phyloP scores from a whole-genome alignment of 2,113 vertebrate genomes.

The Xerus inauris region DNA sequence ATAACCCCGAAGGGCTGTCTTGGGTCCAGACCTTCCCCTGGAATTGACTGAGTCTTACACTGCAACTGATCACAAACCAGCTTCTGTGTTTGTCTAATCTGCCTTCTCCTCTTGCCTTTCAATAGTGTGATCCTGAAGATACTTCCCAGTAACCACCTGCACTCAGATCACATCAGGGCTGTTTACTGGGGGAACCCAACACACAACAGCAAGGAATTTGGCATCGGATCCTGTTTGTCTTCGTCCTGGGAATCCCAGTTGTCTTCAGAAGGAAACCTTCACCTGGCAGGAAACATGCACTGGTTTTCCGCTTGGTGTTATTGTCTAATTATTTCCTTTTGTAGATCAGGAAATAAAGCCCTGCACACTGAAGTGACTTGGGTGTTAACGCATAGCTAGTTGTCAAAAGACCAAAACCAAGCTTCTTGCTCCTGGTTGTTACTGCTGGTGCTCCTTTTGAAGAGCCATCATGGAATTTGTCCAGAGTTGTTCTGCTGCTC shows the following conservation, averaged over 20 bases:
- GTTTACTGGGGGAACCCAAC: not conserved
- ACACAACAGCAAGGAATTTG: not conserved
- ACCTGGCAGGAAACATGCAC: not conserved
- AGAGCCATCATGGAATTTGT: not conserved
- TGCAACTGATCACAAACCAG: not conserved
- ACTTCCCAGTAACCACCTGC: not conserved
- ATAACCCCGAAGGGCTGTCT: not conserved
- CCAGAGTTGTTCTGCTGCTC: not conserved
- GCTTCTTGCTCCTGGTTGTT: not conserved
- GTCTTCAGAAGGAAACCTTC: not conserved
- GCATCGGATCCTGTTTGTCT: not conserved
- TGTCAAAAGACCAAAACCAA: not conserved
- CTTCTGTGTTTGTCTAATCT: not conserved
- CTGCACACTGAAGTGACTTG: not conserved
- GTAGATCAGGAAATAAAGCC: not conserved
- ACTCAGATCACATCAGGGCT: not conserved
- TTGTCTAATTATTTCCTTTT: not conserved
- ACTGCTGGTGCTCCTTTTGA: not conserved
- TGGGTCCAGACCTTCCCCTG: not conserved
- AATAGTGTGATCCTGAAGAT: accelerated
- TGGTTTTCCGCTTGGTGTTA: not conserved
- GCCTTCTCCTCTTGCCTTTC: not conserved
- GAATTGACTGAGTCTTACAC: not conserved
- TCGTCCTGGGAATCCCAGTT: not conserved
- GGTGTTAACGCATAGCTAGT: not conserved